Conservation (phyloP, 2,113 vertebrate species). For the Calyptommatus sinebrachiatus region DNA sequence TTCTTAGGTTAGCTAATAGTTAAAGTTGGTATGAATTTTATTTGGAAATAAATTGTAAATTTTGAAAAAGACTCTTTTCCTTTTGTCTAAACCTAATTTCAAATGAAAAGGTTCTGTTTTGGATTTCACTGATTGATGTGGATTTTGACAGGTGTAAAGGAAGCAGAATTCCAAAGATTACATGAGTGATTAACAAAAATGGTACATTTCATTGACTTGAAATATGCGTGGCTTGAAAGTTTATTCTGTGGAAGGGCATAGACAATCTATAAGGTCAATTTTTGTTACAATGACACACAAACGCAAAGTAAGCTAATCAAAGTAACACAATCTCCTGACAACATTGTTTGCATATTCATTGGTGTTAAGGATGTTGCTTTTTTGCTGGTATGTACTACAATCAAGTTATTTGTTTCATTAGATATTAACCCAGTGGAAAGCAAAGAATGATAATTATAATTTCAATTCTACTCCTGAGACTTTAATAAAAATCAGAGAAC, state of each 20-base stretch:
- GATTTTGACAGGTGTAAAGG: background rate
- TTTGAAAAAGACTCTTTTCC: background rate
- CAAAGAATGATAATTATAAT: conserved; percentile 44
- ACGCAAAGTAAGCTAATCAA: conserved; percentile 23
- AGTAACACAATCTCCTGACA: conserved; percentile 17
- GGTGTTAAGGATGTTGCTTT: background rate
- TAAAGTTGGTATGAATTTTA: background rate
- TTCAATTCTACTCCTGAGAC: conserved; percentile 34
- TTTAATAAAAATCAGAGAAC: conserved; percentile 1
- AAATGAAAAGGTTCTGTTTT: background rate
- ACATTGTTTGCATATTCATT: conserved; percentile 37
- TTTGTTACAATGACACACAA: conserved; percentile 25
- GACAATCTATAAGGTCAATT: conserved; percentile 24
- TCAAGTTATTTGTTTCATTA: conserved; percentile 47
- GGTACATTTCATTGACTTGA: background rate
- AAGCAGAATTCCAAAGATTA: background rate
- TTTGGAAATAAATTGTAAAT: background rate
- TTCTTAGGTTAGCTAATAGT: background rate
- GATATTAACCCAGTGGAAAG: conserved; percentile 51
- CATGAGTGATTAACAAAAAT: background rate
- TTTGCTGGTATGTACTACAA: conserved; percentile 40
- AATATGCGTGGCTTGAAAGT: background rate
- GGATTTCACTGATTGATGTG: background rate
- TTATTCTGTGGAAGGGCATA: conserved; percentile 26
- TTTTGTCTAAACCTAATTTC: conserved; percentile 36